Percentiles rank a stretch among this genome's conserved stretches.
Conservation (phyloP, 1,140 invertebrate species). For the Bombus superbus region DNA sequence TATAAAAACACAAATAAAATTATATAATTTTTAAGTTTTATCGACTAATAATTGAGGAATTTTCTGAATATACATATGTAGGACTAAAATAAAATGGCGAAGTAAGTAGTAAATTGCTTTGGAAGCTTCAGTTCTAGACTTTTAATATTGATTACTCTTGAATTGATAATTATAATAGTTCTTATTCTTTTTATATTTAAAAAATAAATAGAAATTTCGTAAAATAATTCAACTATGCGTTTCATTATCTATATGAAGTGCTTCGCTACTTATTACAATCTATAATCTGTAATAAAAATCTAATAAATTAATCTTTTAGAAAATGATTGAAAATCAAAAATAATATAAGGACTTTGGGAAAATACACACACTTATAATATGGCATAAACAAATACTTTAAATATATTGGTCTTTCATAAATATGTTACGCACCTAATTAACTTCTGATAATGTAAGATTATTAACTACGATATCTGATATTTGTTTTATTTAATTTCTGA, state of each 20-base stretch:
- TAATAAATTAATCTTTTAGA: not conserved
- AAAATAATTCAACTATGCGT: not conserved
- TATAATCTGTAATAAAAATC: not conserved
- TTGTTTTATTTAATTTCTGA: not conserved
- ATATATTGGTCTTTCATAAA: not conserved
- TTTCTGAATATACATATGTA: too few species aligned
- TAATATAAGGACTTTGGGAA: not conserved
- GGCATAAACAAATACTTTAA: not conserved
- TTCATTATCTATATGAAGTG: too few species aligned
- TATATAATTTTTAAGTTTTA: not conserved
- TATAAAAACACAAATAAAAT: not conserved
- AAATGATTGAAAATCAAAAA: not conserved
- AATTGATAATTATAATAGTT: not conserved
- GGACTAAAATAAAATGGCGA: not conserved
- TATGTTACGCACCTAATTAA: not conserved
- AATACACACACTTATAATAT: not conserved
- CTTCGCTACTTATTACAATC: too few species aligned
- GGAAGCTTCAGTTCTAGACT: not conserved
- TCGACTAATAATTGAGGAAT: not conserved
- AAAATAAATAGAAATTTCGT: not conserved
- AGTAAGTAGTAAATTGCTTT: not conserved
- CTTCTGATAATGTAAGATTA: conserved; percentile 12
- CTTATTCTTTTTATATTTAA: not conserved
- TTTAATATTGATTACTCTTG: not conserved
- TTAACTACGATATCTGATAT: not conserved